phyloP scores from a whole-genome alignment of 53 echinoderm and acorn worm species.

The Hippasteria phrygiana region DNA sequence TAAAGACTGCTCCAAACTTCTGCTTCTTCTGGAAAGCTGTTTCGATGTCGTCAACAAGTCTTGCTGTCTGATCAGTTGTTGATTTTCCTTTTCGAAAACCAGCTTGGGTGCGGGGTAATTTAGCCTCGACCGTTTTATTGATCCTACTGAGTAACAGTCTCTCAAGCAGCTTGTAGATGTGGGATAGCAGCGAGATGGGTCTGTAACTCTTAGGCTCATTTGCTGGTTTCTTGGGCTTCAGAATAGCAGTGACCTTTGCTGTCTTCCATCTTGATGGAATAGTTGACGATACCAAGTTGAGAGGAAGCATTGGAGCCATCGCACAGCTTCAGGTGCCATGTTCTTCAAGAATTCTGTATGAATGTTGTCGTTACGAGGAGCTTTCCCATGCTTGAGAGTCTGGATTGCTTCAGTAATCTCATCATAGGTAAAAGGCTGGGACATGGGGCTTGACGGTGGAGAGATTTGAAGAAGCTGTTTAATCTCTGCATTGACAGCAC shows the following conservation, averaged over 20 bases:
- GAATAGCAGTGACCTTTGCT: not conserved
- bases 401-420: slow-evolving; percentile 11
- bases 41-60: not conserved
- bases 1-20: slow-evolving; percentile 5
- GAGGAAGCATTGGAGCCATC: not conserved
- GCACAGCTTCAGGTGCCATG: not conserved
- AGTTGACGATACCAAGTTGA: not conserved
- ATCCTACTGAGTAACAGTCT: not conserved
- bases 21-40: slow-evolving; percentile 12
- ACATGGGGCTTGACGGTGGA: not conserved
- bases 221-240: slow-evolving; percentile 29
- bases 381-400: not conserved
- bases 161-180: not conserved
- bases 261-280: slow-evolving; percentile 20
- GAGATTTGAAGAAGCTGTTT: not conserved
- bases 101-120: no score
- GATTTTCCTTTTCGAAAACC: not conserved
- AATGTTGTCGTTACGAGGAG: slow-evolving; percentile 4
- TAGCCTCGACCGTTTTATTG: no score
- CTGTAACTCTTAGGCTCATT: slow-evolving; percentile 9
- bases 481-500: not conserved
- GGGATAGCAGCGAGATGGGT: slow-evolving; percentile 4
- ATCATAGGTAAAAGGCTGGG: not conserved
- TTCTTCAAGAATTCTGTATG: no score
- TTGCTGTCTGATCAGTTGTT: not conserved